phyloP scores from a whole-genome alignment of 2,797 vertebrate species.

The Gambusia yucatana region DNA sequence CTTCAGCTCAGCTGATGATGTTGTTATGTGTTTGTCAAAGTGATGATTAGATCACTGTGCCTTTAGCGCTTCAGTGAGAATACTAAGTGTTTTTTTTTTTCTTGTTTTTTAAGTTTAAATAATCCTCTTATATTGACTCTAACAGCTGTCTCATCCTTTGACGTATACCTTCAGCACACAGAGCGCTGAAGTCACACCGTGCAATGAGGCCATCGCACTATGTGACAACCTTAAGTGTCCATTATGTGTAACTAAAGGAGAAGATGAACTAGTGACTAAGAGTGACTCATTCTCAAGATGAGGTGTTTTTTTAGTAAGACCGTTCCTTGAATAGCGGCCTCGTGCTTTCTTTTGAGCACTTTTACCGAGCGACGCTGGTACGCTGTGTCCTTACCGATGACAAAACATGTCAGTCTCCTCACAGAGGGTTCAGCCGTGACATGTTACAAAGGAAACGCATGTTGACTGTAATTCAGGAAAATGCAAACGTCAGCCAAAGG shows the following conservation, averaged over 20 bases:
- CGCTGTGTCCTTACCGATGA: constrained; percentile 48
- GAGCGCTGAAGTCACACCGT: not conserved
- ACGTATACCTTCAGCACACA: not conserved
- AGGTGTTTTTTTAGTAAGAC: constrained; percentile 43
- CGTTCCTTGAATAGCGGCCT: constrained; percentile 18
- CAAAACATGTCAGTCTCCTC: constrained; percentile 28
- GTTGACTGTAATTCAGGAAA: constrained; percentile 67
- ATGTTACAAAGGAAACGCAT: constrained; percentile 35
- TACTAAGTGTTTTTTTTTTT: constrained; percentile 11
- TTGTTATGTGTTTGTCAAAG: constrained; percentile 31
- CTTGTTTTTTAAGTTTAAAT: constrained; percentile 11
- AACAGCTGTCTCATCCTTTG: constrained; percentile 10
- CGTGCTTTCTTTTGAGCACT: constrained; percentile 29
- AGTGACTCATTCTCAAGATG: constrained; percentile 59
- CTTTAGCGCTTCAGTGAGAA: constrained; percentile 16
- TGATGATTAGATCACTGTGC: constrained; percentile 24
- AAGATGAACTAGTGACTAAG: constrained; percentile 31
- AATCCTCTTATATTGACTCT: constrained; percentile 7
- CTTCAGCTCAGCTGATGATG: constrained; percentile 21
- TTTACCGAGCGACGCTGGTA: constrained; percentile 52
- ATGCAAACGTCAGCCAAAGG: constrained; percentile 30
- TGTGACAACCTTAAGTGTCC: constrained; percentile 5
- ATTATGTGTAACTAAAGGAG: constrained; percentile 11
- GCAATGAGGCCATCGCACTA: not conserved
- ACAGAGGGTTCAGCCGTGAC: constrained; percentile 17